Percentiles rank a stretch among this genome's conserved stretches.
phyloP scores from a whole-genome alignment of 2,888 invertebrate genomes.

The Prosopocoilus inquinatus region DNA sequence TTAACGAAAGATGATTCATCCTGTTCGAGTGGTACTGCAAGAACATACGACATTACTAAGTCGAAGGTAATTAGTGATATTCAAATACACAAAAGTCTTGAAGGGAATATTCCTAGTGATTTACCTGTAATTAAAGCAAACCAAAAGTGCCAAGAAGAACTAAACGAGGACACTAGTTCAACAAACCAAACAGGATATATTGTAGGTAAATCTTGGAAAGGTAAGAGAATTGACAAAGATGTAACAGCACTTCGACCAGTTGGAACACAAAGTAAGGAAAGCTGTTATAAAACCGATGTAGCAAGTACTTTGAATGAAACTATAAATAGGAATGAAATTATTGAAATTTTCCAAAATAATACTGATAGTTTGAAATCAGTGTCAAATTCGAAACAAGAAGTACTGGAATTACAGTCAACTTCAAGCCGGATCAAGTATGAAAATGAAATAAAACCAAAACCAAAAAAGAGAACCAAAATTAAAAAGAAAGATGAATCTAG shows the following conservation, averaged over 20 bases:
- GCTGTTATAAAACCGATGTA: background rate
- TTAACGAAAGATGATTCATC: conserved; percentile 7
- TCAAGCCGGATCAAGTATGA: conserved; percentile 18
- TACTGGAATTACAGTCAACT: conserved; percentile 4
- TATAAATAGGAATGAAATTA: too few species aligned
- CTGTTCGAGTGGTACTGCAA: conserved; percentile 3
- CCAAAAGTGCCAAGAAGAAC: too few species aligned
- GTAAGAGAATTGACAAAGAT: too few species aligned
- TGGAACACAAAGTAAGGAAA: background rate
- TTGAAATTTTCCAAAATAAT: conserved; percentile 6
- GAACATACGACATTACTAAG: conserved; percentile 5
- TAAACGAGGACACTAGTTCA: too few species aligned
- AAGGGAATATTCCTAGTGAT: too few species aligned
- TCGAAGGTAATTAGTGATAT: conserved; percentile 1
- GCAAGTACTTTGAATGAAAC: too few species aligned
- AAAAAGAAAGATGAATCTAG: conserved; percentile 4
- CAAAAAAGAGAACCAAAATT: conserved; percentile 7
- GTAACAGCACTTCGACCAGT: background rate
- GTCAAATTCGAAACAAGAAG: conserved; percentile 3
- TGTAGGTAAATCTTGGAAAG: background rate
- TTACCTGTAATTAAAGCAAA: too few species aligned
- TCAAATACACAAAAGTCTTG: background rate
- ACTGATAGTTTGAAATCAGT: conserved; percentile 8
- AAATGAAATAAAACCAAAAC: conserved; percentile 21
- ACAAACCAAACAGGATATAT: too few species aligned